These are phyloP conservation scores for Drosophila basisetae DNA, from an alignment of 2,888 invertebrate genomes.

Conservation along the genomic window DNA sequence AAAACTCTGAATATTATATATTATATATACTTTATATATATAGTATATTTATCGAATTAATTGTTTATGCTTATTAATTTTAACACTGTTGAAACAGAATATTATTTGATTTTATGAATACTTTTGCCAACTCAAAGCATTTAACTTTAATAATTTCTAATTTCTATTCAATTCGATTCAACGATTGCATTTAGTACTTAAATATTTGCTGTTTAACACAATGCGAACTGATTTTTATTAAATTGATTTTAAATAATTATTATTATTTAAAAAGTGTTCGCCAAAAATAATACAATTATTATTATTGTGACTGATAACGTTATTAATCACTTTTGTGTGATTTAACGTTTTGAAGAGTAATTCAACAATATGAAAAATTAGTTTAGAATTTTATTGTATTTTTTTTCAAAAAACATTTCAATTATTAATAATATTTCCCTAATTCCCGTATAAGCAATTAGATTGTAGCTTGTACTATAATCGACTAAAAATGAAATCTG, in stretches of 20 bases:
- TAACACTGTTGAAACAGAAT: not conserved
- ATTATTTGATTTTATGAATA: not conserved
- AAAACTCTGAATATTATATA: not conserved
- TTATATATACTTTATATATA: not conserved
- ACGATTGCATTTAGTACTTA: not conserved
- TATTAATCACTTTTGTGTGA: not conserved
- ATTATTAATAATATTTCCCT: not conserved
- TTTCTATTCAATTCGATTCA: not conserved
- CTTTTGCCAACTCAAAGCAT: not conserved
- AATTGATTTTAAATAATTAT: not conserved
- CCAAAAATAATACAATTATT: not conserved
- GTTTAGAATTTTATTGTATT: not conserved
- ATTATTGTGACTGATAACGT: not conserved
- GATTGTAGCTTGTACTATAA: not conserved
- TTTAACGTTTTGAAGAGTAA: not conserved
- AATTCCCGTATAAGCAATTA: not conserved
- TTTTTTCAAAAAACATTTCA: too few species aligned
- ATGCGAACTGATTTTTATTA: not conserved
- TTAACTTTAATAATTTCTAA: not conserved
- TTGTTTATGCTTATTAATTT: not conserved
- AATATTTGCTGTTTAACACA: not conserved
- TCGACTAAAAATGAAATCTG: not conserved
- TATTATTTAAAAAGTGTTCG: not conserved
- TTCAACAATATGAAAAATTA: not conserved
- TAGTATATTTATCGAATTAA: not conserved